phyloP scores from a whole-genome alignment of 2,113 vertebrate genomes.

The Cottus gobio region DNA sequence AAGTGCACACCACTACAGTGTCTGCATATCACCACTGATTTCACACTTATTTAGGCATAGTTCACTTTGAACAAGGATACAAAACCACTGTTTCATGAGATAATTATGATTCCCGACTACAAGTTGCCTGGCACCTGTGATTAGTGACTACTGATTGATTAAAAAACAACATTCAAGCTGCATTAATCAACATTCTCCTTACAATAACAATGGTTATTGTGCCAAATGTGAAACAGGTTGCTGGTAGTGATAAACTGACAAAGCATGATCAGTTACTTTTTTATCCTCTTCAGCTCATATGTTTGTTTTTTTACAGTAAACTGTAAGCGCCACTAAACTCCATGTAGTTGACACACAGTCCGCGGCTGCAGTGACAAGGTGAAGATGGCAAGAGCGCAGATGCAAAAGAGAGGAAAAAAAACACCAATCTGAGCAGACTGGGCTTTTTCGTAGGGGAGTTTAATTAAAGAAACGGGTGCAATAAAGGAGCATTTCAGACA shows the following conservation, averaged over 20 bases:
- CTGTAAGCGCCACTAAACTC: not conserved
- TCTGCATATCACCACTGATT: slow-evolving; percentile 11
- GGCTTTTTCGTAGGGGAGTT: not conserved
- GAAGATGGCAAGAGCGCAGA: not conserved
- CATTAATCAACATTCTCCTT: slow-evolving; percentile 11
- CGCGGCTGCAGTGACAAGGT: not conserved
- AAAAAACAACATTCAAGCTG: slow-evolving; percentile 28
- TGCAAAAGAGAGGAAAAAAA: not conserved
- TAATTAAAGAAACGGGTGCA: not conserved
- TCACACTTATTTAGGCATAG: slow-evolving; percentile 2
- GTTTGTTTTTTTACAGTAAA: not conserved
- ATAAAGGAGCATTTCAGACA: not conserved
- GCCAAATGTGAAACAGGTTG: not conserved
- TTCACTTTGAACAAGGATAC: slow-evolving; percentile 21
- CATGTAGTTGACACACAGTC: not conserved
- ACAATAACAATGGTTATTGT: slow-evolving; percentile 2
- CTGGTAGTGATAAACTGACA: slow-evolving; percentile 1
- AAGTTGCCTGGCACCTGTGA: slow-evolving; percentile 12
- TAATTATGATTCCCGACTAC: slow-evolving; percentile 20
- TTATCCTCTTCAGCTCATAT: not conserved
- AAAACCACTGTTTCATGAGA: not conserved
- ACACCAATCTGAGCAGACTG: not conserved
- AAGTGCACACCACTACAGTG: slow-evolving; percentile 20
- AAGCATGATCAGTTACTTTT: slow-evolving; percentile 16
- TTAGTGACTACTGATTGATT: slow-evolving; percentile 4